These are phyloP conservation scores for Psilanteris sp. DNA, from an alignment of 1,140 invertebrate species.

Conservation along the genomic window DNA sequence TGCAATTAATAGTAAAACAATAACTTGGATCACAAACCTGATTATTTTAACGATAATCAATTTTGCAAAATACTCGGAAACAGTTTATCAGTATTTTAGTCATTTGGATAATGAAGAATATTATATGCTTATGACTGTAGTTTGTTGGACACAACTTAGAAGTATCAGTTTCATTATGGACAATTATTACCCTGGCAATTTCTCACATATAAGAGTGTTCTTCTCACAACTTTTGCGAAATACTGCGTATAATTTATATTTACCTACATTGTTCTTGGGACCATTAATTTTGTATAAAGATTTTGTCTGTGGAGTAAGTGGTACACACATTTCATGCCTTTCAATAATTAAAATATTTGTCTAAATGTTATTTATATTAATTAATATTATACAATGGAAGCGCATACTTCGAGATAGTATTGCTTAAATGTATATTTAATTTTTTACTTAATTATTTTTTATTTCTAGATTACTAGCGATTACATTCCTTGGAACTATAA, in stretches of 20 bases:
- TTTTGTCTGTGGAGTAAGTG: conserved; percentile 82
- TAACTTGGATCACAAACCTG: conserved; percentile 73
- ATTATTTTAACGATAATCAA: conserved; percentile 72
- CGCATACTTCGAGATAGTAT: too few species aligned
- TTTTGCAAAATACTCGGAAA: conserved; percentile 68
- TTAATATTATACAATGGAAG: too few species aligned
- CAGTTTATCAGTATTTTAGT: conserved; percentile 65
- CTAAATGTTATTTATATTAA: too few species aligned
- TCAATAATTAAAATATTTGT: too few species aligned
- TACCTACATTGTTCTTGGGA: conserved; percentile 88
- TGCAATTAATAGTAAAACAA: conserved; percentile 64
- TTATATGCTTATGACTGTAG: conserved; percentile 74
- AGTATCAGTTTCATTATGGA: conserved; percentile 82
- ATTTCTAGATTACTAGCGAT: too few species aligned
- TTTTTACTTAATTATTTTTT: too few species aligned
- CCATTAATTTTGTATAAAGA: conserved; percentile 88
- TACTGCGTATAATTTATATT: conserved; percentile 88
- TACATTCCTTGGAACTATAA: conserved; percentile 71
- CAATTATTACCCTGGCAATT: conserved; percentile 60
- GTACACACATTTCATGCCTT: too few species aligned
- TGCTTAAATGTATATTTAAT: too few species aligned
- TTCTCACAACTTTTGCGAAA: conserved; percentile 77
- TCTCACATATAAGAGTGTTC: conserved; percentile 50
- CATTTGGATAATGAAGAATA: conserved; percentile 69
- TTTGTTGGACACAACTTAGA: conserved; percentile 81